These are phyloP conservation scores for Trichonephila clavipes DNA, from an alignment of 1,140 invertebrate genomes.

Conservation along the genomic window DNA sequence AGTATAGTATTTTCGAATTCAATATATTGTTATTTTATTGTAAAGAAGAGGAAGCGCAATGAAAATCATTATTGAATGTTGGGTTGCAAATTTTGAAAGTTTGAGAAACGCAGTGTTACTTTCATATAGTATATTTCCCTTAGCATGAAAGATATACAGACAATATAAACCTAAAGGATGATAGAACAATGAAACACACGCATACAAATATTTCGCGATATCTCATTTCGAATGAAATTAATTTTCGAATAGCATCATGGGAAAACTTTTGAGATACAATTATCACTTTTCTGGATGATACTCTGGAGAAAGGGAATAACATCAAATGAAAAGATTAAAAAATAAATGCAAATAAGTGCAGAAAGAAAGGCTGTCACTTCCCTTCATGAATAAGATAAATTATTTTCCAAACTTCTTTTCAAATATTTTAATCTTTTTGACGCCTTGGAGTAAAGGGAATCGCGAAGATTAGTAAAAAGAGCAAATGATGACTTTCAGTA, in stretches of 20 bases:
- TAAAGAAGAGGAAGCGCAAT: too few relatives aligned
- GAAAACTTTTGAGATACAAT: slow-evolving; percentile 1
- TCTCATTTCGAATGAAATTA: not conserved
- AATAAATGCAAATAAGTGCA: not conserved
- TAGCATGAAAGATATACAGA: too few relatives aligned
- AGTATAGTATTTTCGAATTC: too few relatives aligned
- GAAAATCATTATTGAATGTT: too few relatives aligned
- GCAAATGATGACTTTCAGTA: not conserved
- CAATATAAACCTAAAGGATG: too few relatives aligned
- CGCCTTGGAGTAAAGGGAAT: not conserved
- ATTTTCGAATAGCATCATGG: not conserved
- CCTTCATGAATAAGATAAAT: not conserved
- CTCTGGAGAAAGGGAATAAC: not conserved
- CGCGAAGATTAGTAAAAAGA: not conserved
- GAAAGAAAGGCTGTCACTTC: not conserved
- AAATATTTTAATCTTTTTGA: slow-evolving; percentile 22
- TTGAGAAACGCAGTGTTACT: too few relatives aligned
- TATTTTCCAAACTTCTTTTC: not conserved
- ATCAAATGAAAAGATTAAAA: not conserved
- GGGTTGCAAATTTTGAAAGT: too few relatives aligned
- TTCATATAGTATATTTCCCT: too few relatives aligned
- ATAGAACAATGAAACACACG: too few relatives aligned
- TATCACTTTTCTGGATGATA: not conserved
- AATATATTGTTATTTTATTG: too few relatives aligned
- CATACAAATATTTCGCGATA: not conserved